These are phyloP conservation scores for Musca domestica DNA, from an alignment of 1,140 invertebrate genomes.

Conservation along the genomic window DNA sequence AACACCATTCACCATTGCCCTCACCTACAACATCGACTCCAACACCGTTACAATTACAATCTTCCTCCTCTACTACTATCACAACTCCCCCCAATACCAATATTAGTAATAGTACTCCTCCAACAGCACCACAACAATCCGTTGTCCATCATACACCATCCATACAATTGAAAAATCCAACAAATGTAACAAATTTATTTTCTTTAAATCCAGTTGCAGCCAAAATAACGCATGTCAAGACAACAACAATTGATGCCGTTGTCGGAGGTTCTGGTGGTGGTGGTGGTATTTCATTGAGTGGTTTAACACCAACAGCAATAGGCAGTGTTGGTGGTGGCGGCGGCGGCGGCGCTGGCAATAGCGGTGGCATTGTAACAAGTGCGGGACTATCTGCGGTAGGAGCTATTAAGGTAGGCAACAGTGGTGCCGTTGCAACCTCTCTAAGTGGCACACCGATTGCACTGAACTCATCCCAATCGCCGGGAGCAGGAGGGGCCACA, in stretches of 20 bases:
- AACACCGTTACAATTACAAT: constrained; percentile 8
- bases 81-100: not conserved
- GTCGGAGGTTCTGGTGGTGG: not conserved
- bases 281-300: constrained; percentile 6
- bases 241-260: constrained; percentile 30
- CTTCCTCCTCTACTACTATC: not conserved
- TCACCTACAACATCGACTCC: constrained; percentile 23
- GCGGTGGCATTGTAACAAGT: constrained; percentile 38
- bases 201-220: constrained; percentile 48
- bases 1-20: constrained; percentile 23
- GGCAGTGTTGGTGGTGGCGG: not conserved
- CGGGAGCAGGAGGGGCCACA: constrained; percentile 38
- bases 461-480: constrained; percentile 33
- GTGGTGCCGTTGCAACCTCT: constrained; percentile 33
- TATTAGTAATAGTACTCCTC: constrained; percentile 27
- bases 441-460: constrained; percentile 40
- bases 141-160: constrained; percentile 1
- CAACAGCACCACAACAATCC: constrained; percentile 19
- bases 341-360: constrained; percentile 27
- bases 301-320: not conserved
- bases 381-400: constrained; percentile 32
- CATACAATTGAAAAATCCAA: constrained; percentile 18
- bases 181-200: constrained; percentile 35
- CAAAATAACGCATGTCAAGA: constrained; percentile 48
- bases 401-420: constrained; percentile 44